phyloP scores from a whole-genome alignment of 2,113 vertebrate species.

The Cryptoleucopteryx plumbea region DNA sequence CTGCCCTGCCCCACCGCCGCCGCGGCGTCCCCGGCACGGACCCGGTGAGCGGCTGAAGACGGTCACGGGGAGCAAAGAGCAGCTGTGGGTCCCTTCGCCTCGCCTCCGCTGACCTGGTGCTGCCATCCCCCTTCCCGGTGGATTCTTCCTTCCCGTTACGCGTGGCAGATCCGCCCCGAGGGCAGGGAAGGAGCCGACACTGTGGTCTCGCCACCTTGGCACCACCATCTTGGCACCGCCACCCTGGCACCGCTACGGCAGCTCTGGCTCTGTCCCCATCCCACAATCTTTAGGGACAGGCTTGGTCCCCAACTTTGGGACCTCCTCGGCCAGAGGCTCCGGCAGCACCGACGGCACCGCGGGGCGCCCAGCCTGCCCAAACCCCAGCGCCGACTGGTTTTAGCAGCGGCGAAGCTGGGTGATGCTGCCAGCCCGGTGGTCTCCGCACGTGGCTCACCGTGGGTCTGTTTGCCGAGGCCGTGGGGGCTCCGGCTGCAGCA shows the following conservation, averaged over 20 bases:
- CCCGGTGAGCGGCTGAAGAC: background rate
- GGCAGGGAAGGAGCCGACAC: background rate
- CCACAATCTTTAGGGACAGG: background rate
- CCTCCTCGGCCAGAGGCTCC: background rate
- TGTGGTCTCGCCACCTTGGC: background rate
- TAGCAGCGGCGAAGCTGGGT: accelerated
- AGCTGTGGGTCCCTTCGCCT: background rate
- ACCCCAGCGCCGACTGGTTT: accelerated
- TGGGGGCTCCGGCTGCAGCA: background rate
- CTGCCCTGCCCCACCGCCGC: accelerated
- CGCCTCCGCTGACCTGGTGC: background rate
- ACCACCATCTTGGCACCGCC: background rate
- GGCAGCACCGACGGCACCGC: accelerated
- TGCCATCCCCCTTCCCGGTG: background rate
- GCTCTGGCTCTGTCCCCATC: accelerated
- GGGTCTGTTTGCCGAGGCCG: background rate
- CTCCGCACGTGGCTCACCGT: accelerated
- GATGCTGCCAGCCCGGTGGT: accelerated
- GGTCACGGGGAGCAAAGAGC: background rate
- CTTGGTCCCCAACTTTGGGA: accelerated
- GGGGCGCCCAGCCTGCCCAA: background rate
- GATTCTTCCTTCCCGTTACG: background rate
- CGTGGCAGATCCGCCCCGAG: background rate
- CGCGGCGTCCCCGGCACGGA: accelerated
- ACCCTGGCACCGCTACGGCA: background rate